Base-by-base conservation (phyloP, 2,797 vertebrate genomes). In the Notolabrus celidotus region DNA sequence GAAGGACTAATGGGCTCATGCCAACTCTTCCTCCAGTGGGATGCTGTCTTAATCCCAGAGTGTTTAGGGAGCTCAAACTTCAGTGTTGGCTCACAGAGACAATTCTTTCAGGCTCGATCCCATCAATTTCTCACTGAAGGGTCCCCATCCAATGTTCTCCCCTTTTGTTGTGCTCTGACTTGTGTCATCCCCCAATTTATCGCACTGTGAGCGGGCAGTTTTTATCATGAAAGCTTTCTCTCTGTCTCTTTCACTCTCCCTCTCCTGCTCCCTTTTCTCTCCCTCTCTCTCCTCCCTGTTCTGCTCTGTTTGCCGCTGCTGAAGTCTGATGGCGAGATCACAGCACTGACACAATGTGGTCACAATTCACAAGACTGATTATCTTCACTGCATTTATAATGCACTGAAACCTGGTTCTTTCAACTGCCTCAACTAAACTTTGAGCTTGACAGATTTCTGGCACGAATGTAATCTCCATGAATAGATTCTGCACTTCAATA, bases 111-210 rank as follows among this genome's bases (percentile, higher is more conserved):
- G 82, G 70, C 84, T 83, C 71, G 84, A 93, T 92, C 92, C 87
- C 86, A 93, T 92, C 89, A 89, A 78, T 86, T 90, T 85, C 85
- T 92, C 83, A 87, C 66, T 89, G 89, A 91, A 90, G 88, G 88
- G 90, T 89, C 90, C 89, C 86, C 81, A 82, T 92, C 89, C 90
- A 92, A 92, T 92, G 92, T 93, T 92, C 93, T 89, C 76, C 82
- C 82, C 90, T 88, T 92, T 93, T 93, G 92, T 93, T 92, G 91
- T 86, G 89, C 90, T 82, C 74, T 89, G 90, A 92, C 89, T 92
- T 93, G 91, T 93, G 89, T 93, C 91, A 93, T 92, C 91, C 91
- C 79, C 88, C 92, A 93, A 93, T 94, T 94, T 93, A 94, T 93
- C 82, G 79, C 89, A 81, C 83, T 84, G 89, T 89, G 90, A 92